Evolutionary conservation across 2,113 vertebrate genomes (phyloP), one percentile per base, ranked within the genome.

Genomic region (Merops nubicus): DNA sequence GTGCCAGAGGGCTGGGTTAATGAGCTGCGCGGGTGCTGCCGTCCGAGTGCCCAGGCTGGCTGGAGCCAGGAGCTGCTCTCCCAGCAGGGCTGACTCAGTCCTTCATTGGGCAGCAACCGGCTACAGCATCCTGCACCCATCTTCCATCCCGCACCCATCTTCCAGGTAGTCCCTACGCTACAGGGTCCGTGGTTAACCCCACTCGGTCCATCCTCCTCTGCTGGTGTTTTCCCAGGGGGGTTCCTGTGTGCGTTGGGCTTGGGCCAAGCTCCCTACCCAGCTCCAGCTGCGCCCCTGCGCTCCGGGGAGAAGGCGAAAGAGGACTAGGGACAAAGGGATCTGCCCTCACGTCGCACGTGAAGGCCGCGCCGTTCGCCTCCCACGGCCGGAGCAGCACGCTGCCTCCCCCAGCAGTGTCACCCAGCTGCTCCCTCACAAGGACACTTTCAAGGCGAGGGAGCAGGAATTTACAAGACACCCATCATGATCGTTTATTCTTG

Each of bases 61-160:
- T 93, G 92, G 92, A 96, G 95, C 85, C 96, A 57, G 82, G 36
- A 88, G 72, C 81, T 76, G 65, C 89, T 75, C n/a, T 48, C 81
- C 94, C 62, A 96, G 77, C 47, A 83, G 59, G 29, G 54, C 85
- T 94, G 94, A 95, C 70, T 90, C 93, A 94, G 62, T 53, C 82
- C 90, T 56, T 47, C 65, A 4, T 10, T 6, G 1, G 74, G 45
- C 34, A 88, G 29, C 15, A 82, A 73, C 33, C 21, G 13, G 16
- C 50, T 75, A 69, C 16, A 19, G 36, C 1, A 2, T 23, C 60
- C 87, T 40, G 51, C 77, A 65, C 11, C 19, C 45, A 16, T 5
- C 12, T 59, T 59, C 75, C 1, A 3, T 23, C 60, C 87, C 36
- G 51, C 77, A 65, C 11, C 19, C 45, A 16, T 5, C 12, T 59